Percentiles rank a stretch among this genome's conserved stretches.
Evolutionary conservation across 1,140 invertebrate species (phyloP).

Genomic region (Plodia interpunctella): DNA sequence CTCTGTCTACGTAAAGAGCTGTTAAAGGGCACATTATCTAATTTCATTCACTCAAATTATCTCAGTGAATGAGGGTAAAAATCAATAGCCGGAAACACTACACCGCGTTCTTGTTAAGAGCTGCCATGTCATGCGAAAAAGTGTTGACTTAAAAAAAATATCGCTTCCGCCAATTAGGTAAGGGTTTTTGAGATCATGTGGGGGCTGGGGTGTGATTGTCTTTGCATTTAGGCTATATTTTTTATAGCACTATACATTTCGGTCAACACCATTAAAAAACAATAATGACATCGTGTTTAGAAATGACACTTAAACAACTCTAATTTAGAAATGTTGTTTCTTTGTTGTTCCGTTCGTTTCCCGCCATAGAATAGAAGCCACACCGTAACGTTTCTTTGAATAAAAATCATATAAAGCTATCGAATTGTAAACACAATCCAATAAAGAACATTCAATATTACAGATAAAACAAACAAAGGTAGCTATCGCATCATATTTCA

Average conservation of each 20-base stretch:
- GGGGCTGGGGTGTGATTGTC: constrained; percentile 7
- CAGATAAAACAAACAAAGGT: background rate
- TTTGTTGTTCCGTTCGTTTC: no score
- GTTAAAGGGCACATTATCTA: background rate
- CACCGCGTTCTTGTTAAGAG: background rate
- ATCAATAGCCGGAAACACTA: background rate
- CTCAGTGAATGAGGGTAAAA: background rate
- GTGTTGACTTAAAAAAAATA: constrained; percentile 16
- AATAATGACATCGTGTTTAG: no score
- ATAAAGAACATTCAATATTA: background rate
- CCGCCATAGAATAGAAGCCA: no score
- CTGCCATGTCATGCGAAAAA: constrained; percentile 9
- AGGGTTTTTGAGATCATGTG: no score
- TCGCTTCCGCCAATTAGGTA: constrained; percentile 21
- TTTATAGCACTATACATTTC: no score
- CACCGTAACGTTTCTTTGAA: no score
- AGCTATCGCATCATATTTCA: background rate
- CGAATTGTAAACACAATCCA: background rate
- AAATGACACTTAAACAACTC: no score
- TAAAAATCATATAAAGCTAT: no score
- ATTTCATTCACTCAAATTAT: background rate
- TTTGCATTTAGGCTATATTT: background rate
- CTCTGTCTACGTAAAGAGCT: no score
- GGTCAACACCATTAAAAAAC: no score
- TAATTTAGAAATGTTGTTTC: no score